Evolutionary conservation across 2,888 invertebrate species (phyloP), one percentile per base, ranked within the genome.

Genomic region (Limenitis camilla): DNA sequence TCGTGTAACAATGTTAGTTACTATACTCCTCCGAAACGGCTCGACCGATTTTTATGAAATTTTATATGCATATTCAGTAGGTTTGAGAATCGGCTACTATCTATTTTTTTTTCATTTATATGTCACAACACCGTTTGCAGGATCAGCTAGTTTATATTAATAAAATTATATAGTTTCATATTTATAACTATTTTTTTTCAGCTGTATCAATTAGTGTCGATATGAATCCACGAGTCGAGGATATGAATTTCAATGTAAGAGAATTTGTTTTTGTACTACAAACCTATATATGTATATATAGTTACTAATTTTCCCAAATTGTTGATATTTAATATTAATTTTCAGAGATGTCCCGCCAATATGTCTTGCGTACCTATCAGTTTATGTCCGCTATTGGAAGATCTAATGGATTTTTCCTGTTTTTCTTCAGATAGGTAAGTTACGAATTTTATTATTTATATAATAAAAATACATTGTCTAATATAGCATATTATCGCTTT

Each of bases 401-500:
- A 89, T 57, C 75, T 91, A 0, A 69, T 91, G 62, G 89, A 90
- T 63, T 88, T 86, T 51, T 86, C 90, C 6, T 91, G 91, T 66
- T 88, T 91, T 35, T 81, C 88, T n/a, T 88, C 88, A 31, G 89
- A 89, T 63, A 90, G 81, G 91, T 91, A 78, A 72, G 71, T 62
- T 27, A 10, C 19, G 5, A 28, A 40, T 52, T 42, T 49, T 47
- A 11, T 11, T 11, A 40, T 43, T 31, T 32, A 8, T 4, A 27
- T 42, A n/a, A 31, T 29, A 5, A 32, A 19, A 11, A 6, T 29
- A 40, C 2, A n/a, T 5, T 9, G n/a, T 1, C 39, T 4, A 9
- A 10, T 39, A 9, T n/a, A n/a, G n/a, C n/a, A n/a, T n/a, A n/a
- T n/a, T n/a, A n/a, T n/a, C n/a, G n/a, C n/a, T n/a, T n/a, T n/a